Evolutionary conservation across 1,140 invertebrate genomes (phyloP).

Genomic region (Atta colombica): DNA sequence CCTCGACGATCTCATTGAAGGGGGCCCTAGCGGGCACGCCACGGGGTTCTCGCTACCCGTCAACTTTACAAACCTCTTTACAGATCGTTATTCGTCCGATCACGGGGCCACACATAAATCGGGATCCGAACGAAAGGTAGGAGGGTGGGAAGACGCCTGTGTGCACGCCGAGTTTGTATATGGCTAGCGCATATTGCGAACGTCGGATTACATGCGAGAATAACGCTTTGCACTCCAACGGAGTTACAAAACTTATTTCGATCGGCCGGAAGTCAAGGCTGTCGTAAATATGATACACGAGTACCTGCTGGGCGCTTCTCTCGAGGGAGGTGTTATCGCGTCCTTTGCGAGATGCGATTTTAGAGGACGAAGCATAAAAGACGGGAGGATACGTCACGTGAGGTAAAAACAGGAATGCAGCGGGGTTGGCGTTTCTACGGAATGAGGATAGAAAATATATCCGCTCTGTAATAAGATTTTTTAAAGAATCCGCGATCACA

Average conservation of each 20-base stretch:
- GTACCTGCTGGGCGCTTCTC: constrained; percentile 78
- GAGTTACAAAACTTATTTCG: constrained; percentile 80
- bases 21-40: constrained; percentile 74
- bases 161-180: constrained; percentile 11
- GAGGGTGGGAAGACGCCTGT: background rate
- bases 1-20: constrained; percentile 72
- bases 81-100: constrained; percentile 85
- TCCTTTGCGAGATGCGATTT: constrained; percentile 21
- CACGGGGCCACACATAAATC: constrained; percentile 83
- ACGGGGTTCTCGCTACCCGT: constrained; percentile 84
- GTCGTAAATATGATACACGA: constrained; percentile 81
- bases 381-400: background rate
- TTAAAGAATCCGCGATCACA: background rate
- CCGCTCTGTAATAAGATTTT: background rate
- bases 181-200: constrained; percentile 19
- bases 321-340: background rate
- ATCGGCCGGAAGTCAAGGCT: constrained; percentile 79
- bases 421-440: constrained; percentile 25
- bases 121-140: constrained; percentile 41
- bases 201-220: constrained; percentile 18
- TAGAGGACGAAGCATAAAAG: constrained; percentile 1
- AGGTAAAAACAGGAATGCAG: constrained; percentile 22
- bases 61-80: constrained; percentile 86
- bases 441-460: background rate
- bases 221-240: constrained; percentile 44